Evolutionary conservation across 2,888 invertebrate species (phyloP), one percentile per base, ranked within the genome.

Genomic region (Drosophila anceps): DNA sequence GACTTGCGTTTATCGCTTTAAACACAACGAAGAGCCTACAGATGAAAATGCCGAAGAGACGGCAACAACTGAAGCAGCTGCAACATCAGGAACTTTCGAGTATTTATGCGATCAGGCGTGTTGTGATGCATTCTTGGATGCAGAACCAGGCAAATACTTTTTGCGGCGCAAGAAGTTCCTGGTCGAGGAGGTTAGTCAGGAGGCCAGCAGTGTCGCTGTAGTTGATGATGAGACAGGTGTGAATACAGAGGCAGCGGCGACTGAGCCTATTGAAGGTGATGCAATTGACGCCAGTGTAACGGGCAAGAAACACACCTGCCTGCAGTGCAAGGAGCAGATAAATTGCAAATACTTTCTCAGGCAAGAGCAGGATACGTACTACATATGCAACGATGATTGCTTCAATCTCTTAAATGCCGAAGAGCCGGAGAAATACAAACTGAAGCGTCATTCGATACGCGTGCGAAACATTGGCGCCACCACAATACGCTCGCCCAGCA

Each of bases 331-430:
- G 29, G 93, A 93, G 83, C 91, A 82, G 39, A 94, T 93, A 90
- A 54, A 73, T 1, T 95, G 94, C 91, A 92, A 90, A 78, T 95
- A 93, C 73, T 87, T 91, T n/a, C 92, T 95, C 60, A 84, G 92
- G 46, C 93, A 94, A 53, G 95, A 95, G 53, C 94, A 94, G 18
- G 93, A 94, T 12, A 85, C 85, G 0, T 92, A 92, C 59, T 92
- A 93, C 69, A 92, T 96, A 43, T 96, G 96, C 82, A 94, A 94
- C 35, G 94, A 94, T 50, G 84, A 90, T 59, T 96, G 96, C 82
- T 93, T 95, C 33, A 94, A 94, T 79, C 79, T 89, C 54, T 91
- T 93, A 12, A 94, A 93, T 79, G 92, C 92, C 18, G 93, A 93
- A 64, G 93, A 94, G 69, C 92, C 92, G 2, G 93, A 93, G 50